A percentile compares a stretch with the other conserved stretches of the same genome.
phyloP scores from a whole-genome alignment of 2,797 vertebrate genomes.

The Gymnoscopelus braueri region DNA sequence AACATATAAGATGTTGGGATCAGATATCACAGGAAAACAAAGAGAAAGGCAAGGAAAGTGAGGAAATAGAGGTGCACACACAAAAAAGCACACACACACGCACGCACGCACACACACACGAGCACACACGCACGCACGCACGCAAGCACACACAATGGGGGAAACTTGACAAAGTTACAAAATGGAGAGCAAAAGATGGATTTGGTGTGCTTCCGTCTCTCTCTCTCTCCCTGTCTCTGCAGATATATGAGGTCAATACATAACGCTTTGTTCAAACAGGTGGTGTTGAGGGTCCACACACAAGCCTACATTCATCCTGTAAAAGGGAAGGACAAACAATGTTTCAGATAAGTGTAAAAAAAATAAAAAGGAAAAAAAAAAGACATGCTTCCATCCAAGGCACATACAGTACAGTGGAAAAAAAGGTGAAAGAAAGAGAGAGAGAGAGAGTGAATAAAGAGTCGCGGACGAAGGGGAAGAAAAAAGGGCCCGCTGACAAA shows the following conservation, averaged over 20 bases:
- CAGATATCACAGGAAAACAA: slow-evolving; percentile 44
- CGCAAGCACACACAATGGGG: background rate
- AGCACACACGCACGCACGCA: background rate
- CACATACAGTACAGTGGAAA: background rate
- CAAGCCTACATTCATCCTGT: slow-evolving; percentile 4
- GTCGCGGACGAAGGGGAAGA: background rate
- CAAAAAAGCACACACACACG: background rate
- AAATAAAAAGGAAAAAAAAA: background rate
- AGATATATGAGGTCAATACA: slow-evolving; percentile 39
- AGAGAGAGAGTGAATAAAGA: slow-evolving; percentile 22
- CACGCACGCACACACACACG: slow-evolving; percentile 3
- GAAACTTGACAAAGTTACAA: slow-evolving; percentile 33
- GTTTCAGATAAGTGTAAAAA: slow-evolving; percentile 13
- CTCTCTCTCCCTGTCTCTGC: slow-evolving; percentile 13
- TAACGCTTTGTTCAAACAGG: slow-evolving; percentile 18
- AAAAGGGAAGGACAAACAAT: slow-evolving; percentile 9
- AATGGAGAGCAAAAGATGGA: slow-evolving; percentile 18
- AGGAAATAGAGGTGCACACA: slow-evolving; percentile 37
- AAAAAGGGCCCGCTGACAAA: slow-evolving; percentile 61
- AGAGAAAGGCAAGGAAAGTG: slow-evolving; percentile 27
- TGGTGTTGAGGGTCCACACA: background rate
- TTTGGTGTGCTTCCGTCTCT: background rate
- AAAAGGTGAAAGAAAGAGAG: slow-evolving; percentile 32
- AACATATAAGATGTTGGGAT: slow-evolving; percentile 37
- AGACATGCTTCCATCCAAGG: background rate